Base-by-base conservation (phyloP, 2,797 vertebrate genomes). In the Erethizon dorsatum region DNA sequence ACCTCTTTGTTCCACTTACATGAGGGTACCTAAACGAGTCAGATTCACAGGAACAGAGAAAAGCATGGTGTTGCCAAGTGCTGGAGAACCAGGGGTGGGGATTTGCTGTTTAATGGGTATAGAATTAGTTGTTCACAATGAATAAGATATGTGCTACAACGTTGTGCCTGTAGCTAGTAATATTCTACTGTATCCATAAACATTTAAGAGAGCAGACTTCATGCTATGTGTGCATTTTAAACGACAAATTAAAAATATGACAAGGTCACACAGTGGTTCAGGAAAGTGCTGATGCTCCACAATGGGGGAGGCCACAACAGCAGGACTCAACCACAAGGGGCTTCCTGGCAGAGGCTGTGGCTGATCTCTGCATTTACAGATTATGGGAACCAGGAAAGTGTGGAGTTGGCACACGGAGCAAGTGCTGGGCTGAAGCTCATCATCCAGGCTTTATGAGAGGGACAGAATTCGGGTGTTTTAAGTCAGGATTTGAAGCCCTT, bases 321-420 rank as follows among this genome's bases (percentile, higher is more conserved):
- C 17, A 47, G 6, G 11, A 75, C 18, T 52, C 41, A 69, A 63
- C n/a, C 83, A 54, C 18, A 54, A 56, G n/a, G 41, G 78, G 89
- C 82, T 95, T 95, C 94, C 69, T 83, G 73, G 86, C 86, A 45
- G 73, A 78, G 77, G 54, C 31, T 31, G 47, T 10, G 3, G 22
- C 41, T 54, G 59, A 50, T 82, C 83, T 84, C 37, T 17, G 28
- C n/a, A 4, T 5, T 47, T 47, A 24, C 33, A 22, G 73, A 56
- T 11, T 67, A 89, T 67, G 78, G 10, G 45, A 6, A 50, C 47
- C 52, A 0, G 5, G 69, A 69, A 65, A 28, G 61, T 17, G 31
- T 24, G 57, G 80, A 56, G 80, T 18, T 0, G 7, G 24, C 28
- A 8, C 1, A 0, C 22, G 45, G 11, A 73, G 71, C 73, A 47